Evolutionary conservation across 1,140 invertebrate species (phyloP).

Genomic region (Drosophila takahashii): DNA sequence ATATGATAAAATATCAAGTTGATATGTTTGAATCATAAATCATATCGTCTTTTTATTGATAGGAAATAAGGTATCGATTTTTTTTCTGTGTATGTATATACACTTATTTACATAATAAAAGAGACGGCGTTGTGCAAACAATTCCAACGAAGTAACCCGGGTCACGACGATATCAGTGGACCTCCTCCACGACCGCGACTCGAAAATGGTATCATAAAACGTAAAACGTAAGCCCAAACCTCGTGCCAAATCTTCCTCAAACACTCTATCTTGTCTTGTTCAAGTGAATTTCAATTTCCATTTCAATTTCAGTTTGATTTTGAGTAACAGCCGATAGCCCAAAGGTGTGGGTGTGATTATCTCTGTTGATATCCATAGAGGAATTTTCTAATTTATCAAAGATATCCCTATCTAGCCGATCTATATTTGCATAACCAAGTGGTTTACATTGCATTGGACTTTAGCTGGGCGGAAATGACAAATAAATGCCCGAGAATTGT

Average conservation of each 20-base stretch:
- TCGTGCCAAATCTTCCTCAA: constrained; percentile 74
- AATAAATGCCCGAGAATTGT: constrained; percentile 48
- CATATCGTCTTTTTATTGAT: too few relatives aligned
- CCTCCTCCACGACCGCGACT: constrained; percentile 1
- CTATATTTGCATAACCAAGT: constrained; percentile 73
- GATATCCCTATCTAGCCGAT: constrained; percentile 12
- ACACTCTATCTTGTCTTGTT: constrained; percentile 50
- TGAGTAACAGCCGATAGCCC: constrained; percentile 3
- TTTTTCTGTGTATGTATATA: too few relatives aligned
- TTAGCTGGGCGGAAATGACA: constrained; percentile 31
- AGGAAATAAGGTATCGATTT: too few relatives aligned
- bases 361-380: constrained; percentile 25
- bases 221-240: constrained; percentile 1
- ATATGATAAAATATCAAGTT: too few relatives aligned
- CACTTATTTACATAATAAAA: constrained; percentile 57
- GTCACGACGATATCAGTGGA: constrained; percentile 59
- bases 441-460: constrained; percentile 63
- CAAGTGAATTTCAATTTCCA: constrained; percentile 45
- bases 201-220: constrained; percentile 51
- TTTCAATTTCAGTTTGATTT: too few relatives aligned
- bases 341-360: constrained; percentile 59
- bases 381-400: constrained; percentile 43
- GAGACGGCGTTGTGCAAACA: constrained; percentile 52
- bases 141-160: constrained; percentile 49
- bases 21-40: too few relatives aligned